Base-by-base conservation (phyloP, 2,113 vertebrate species). In the Onychostruthus taczanowskii region DNA sequence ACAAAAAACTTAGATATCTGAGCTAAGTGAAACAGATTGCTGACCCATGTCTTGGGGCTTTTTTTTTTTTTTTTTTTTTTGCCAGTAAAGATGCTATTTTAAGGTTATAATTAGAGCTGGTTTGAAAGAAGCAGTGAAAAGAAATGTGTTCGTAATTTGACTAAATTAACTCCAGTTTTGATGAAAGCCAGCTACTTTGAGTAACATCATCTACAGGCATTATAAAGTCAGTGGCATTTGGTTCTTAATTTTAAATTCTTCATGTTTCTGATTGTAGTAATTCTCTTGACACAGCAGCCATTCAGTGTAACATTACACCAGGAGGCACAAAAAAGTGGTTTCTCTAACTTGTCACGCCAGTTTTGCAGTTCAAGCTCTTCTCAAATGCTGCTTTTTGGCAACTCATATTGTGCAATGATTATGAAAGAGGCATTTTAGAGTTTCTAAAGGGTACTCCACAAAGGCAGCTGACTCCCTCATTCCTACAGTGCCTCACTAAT, bases 61-160 rank as follows among this genome's bases (percentile, higher is more conserved):
- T 47, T n/a, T 52, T 50, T 39, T 37, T 37, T 37, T 37, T 37
- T 47, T 47, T 39, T 39, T 92, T 49, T 62, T 66, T 52, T 58
- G 18, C 63, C 87, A 77, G 77, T 90, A 95, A 95, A 95, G 84
- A 92, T 77, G 73, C 44, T 95, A 84, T 95, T 96, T 97, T 78
- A 87, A 92, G 82, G 73, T 94, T 95, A 84, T 93, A 96, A 96
- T 85, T 96, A 87, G 76, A 97, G 82, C 67, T 95, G 89, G n/a
- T 80, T 91, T 35, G 1, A 73, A 90, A 97, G 80, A 94, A 96
- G 81, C 90, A 87, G 95, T 68, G 84, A 94, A 91, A 89, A 97
- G 87, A 91, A 96, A 92, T 23, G 70, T 74, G 90, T 89, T 89
- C 76, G 86, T 96, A 84, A 96, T 89, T 69, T 91, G 86, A 95